Evolutionary conservation across 2,113 vertebrate genomes (phyloP).

Genomic region (Clupea harengus): DNA sequence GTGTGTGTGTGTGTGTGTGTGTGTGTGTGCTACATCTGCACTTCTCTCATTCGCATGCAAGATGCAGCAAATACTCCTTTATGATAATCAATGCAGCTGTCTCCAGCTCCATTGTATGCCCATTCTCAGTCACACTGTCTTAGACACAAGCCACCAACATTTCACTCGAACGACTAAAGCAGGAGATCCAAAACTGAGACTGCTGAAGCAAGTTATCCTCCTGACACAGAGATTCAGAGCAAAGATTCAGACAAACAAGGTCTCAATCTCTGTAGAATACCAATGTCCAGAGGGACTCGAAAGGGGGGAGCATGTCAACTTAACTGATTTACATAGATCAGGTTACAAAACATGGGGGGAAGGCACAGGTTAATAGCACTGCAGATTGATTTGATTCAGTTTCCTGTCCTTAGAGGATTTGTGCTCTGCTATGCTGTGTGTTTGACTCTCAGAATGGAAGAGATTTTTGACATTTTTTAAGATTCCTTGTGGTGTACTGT

Average conservation of each 20-base stretch:
- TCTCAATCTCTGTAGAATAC: no score
- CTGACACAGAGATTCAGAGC: no score
- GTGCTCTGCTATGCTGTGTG: not conserved
- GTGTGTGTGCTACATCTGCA: not conserved
- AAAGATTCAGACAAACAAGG: not conserved
- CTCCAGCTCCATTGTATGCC: not conserved
- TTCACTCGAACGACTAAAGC: not conserved
- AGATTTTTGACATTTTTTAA: not conserved
- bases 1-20: constrained; percentile 8
- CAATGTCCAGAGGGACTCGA: not conserved
- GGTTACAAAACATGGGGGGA: not conserved
- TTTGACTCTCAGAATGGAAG: not conserved
- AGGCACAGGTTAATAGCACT: not conserved
- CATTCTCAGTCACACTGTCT: not conserved
- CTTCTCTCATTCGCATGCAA: not conserved
- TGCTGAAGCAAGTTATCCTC: no score
- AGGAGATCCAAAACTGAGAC: no score
- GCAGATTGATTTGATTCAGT: not conserved
- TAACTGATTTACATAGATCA: not conserved
- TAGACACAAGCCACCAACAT: not conserved
- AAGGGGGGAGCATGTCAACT: not conserved
- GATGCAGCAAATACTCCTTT: not conserved
- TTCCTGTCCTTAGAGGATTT: not conserved
- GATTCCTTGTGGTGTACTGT: no score
- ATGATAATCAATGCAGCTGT: constrained; percentile 4